phyloP scores from a whole-genome alignment of 2,888 invertebrate genomes.

The Sthenelais limicola region DNA sequence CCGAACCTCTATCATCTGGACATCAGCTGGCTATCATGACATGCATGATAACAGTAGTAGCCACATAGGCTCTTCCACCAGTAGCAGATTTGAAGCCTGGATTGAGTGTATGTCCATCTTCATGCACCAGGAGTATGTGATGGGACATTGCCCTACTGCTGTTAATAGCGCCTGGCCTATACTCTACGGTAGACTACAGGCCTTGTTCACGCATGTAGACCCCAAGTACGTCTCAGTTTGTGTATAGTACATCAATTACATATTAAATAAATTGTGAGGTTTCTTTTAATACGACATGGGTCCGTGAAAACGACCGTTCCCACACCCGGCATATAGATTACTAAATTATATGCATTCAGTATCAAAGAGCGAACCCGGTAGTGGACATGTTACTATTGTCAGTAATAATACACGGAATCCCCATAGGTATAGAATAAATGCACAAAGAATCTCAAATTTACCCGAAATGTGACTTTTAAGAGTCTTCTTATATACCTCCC shows the following conservation, averaged over 20 bases:
- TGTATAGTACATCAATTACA: too few relatives aligned
- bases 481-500: background rate
- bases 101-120: constrained; percentile 85
- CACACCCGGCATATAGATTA: too few relatives aligned
- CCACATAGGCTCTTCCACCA: constrained; percentile 46
- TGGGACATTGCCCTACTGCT: constrained; percentile 87
- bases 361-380: too few relatives aligned
- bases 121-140: constrained; percentile 86
- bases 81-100: constrained; percentile 67
- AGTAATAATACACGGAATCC: too few relatives aligned
- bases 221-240: constrained; percentile 74
- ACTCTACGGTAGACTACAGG: constrained; percentile 86
- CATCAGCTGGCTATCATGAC: constrained; percentile 47
- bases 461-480: too few relatives aligned
- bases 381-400: too few relatives aligned
- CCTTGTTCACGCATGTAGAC: constrained; percentile 90
- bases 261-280: too few relatives aligned
- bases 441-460: too few relatives aligned
- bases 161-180: constrained; percentile 96
- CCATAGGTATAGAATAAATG: too few relatives aligned
- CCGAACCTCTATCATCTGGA: constrained; percentile 89
- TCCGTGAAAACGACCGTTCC: too few relatives aligned
- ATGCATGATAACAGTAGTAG: constrained; percentile 34
- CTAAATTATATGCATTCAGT: too few relatives aligned
- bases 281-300: too few relatives aligned